A percentile compares a stretch with the other conserved stretches of the same genome.
These are phyloP conservation scores for Miopithecus talapoin DNA, from an alignment of 2,797 vertebrate genomes.

Conservation along the genomic window DNA sequence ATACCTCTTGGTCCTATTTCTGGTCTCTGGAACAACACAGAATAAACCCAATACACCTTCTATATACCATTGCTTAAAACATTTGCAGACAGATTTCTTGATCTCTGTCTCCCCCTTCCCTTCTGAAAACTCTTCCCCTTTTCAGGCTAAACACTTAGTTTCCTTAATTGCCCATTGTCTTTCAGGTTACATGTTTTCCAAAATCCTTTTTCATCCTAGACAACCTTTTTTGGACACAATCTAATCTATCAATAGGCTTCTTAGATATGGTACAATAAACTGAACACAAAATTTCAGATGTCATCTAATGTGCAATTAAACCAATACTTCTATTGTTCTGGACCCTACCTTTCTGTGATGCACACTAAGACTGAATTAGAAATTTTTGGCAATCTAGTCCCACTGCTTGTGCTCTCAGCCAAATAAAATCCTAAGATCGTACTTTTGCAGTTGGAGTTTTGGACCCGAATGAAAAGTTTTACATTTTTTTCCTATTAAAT, in stretches of 20 bases:
- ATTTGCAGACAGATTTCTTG: conserved; percentile 18
- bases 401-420: conserved; percentile 42
- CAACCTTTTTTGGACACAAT: conserved; percentile 37
- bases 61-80: conserved; percentile 17
- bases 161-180: conserved; percentile 53
- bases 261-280: conserved; percentile 59
- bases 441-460: conserved; percentile 65
- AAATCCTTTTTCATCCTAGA: conserved; percentile 39
- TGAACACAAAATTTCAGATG: conserved; percentile 60
- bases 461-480: conserved; percentile 65
- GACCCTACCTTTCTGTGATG: conserved; percentile 24
- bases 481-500: conserved; percentile 69
- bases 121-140: conserved; percentile 36
- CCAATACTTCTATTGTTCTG: conserved; percentile 66
- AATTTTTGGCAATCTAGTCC: conserved; percentile 67
- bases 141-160: conserved; percentile 31
- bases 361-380: conserved; percentile 57
- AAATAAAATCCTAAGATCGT: conserved; percentile 67
- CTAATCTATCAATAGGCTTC: conserved; percentile 29
- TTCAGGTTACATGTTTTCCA: conserved; percentile 52
- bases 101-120: neutral
- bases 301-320: conserved; percentile 58
- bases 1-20: neutral
- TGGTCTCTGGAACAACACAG: neutral
- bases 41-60: neutral